Evolutionary conservation across 1,140 invertebrate genomes (phyloP).

Genomic region (Manduca sexta): DNA sequence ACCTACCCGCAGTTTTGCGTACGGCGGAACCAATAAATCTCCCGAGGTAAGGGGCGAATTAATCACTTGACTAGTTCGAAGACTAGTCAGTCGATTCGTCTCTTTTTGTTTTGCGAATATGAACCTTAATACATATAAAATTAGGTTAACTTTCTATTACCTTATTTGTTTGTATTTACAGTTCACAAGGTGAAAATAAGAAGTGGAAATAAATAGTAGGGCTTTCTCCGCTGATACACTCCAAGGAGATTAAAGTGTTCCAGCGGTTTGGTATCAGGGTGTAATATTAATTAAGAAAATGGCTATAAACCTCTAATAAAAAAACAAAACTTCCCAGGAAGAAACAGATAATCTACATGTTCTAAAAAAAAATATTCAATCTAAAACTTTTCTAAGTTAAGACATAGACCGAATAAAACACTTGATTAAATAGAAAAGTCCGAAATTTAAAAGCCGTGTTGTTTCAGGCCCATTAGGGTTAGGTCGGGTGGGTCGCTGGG

Average conservation of each 20-base stretch:
- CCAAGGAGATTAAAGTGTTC: constrained; percentile 65
- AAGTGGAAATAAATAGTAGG: constrained; percentile 67
- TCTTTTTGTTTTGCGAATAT: constrained; percentile 17
- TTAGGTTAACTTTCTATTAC: constrained; percentile 26
- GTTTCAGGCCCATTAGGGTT: constrained; percentile 56
- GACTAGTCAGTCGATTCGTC: constrained; percentile 45
- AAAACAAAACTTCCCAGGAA: not conserved
- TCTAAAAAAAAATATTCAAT: too few species aligned
- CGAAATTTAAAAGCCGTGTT: constrained; percentile 58
- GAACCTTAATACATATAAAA: constrained; percentile 13
- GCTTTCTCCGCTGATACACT: constrained; percentile 58
- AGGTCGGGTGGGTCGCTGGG: constrained; percentile 40
- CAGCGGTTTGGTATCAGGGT: constrained; percentile 32
- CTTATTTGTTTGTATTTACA: constrained; percentile 46
- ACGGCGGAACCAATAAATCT: constrained; percentile 72
- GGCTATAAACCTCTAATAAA: constrained; percentile 4
- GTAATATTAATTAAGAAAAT: constrained; percentile 60
- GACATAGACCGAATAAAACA: constrained; percentile 38
- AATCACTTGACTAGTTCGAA: constrained; percentile 60
- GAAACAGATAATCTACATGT: too few species aligned
- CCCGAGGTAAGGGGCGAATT: constrained; percentile 68
- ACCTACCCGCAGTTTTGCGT: constrained; percentile 71
- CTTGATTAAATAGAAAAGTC: constrained; percentile 38
- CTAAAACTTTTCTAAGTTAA: constrained; percentile 8
- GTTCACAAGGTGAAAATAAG: constrained; percentile 65